Evolutionary conservation across 2,888 invertebrate genomes (phyloP), one percentile per base, ranked within the genome.

Genomic region (Erebia aethiops): DNA sequence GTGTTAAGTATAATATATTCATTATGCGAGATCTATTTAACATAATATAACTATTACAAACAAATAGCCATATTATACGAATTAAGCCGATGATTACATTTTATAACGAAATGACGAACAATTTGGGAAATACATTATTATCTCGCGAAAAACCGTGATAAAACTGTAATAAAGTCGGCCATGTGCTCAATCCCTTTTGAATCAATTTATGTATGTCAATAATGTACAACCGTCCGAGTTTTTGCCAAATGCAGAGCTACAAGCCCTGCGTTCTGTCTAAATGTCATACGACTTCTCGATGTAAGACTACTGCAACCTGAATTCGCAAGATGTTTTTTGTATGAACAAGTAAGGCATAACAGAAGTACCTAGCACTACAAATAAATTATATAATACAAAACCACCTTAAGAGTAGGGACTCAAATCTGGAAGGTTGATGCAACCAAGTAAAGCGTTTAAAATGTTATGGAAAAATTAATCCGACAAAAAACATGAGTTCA

Each of bases 151-250:
- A 18, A 62, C 21, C 46, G 18, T 62, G 46, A 62, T 62, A 62
- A 62, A 62, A 62, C 21, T 9, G 62, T 21, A 54, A 66, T 66
- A 56, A 43, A 54, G 46, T 51, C 52, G 72, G 52, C 74, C 70
- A 35, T 70, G 74, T 68, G 66, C 70, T 60, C 62, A 65, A 68
- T 72, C 62, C 60, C 69, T 62, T 61, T 72, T 62, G 70, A 70
- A 70, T 74, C 61, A 51, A 70, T 67, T 61, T 56, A 70, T 67
- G 67, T 71, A 57, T 67, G 72, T 69, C 70, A 64, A 57, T 54
- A 52, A 65, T 66, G 69, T 58, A 46, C 62, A 62, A 14, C 60
- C 9, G 10, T 41, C 16, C 43, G 62, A 49, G 18, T 46, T 13
- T 18, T 21, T 46, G 13, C 46, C 46, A 21, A 62, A 62, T 46